These are phyloP conservation scores for Watersipora subatra DNA, from an alignment of 1,140 invertebrate genomes.

Conservation along the genomic window DNA sequence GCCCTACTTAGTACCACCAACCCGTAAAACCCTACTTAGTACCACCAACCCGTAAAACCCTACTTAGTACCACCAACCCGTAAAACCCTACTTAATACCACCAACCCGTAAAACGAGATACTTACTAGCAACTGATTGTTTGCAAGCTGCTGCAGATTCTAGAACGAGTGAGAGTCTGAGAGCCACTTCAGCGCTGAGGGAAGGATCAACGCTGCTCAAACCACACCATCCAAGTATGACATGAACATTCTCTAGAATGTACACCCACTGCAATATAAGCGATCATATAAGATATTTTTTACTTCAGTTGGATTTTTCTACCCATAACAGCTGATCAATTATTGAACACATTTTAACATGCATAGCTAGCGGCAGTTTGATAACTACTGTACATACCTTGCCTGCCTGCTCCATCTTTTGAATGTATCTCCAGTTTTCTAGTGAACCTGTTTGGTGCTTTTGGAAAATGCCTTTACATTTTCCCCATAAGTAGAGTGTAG, in stretches of 20 bases:
- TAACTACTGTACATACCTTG: constrained; percentile 25
- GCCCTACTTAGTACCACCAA: too few species aligned
- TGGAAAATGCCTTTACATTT: constrained; percentile 36
- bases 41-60: too few species aligned
- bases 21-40: too few species aligned
- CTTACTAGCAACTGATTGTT: neutral
- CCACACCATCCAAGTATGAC: constrained; percentile 33
- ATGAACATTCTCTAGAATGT: constrained; percentile 34
- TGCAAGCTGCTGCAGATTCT: constrained; percentile 32
- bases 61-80: too few species aligned
- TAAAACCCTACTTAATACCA: too few species aligned
- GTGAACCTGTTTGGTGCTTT: constrained; percentile 36
- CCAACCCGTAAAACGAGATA: too few species aligned
- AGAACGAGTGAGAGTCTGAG: constrained; percentile 35
- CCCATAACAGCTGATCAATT: too few species aligned
- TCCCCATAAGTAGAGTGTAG: constrained; percentile 34
- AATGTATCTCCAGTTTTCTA: constrained; percentile 33
- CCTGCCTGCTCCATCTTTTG: constrained; percentile 36
- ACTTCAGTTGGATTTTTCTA: too few species aligned
- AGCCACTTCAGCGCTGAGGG: constrained; percentile 32
- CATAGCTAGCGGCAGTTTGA: too few species aligned
- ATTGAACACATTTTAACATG: too few species aligned
- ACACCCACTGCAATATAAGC: constrained; percentile 32
- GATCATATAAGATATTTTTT: too few species aligned
- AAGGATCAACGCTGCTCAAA: constrained; percentile 32